phyloP scores from a whole-genome alignment of 2,113 vertebrate species.

The Zingel zingel region DNA sequence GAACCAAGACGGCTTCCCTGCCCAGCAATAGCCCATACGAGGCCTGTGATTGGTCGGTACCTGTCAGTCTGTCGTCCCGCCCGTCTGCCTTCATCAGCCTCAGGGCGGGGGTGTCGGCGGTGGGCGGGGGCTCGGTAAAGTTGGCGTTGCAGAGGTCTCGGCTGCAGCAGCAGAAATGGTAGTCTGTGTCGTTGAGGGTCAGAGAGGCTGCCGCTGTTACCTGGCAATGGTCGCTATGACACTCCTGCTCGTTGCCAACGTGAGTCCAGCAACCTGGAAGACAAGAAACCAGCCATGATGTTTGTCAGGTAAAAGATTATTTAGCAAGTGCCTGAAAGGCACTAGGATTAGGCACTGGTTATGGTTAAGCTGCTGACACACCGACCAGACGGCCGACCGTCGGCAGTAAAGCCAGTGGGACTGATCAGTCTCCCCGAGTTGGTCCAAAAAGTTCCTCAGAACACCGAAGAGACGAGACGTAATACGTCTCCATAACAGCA shows the following conservation, averaged over 20 bases:
- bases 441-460: too few species aligned
- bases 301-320: too few species aligned
- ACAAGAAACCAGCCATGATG: background rate
- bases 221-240: constrained; percentile 90
- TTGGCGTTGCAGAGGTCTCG: constrained; percentile 93
- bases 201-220: constrained; percentile 87
- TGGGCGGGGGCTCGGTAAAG: constrained; percentile 86
- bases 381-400: too few species aligned
- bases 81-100: constrained; percentile 5
- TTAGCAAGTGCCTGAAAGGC: too few species aligned
- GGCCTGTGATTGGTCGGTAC: constrained; percentile 8
- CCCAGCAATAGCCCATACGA: background rate
- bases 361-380: too few species aligned
- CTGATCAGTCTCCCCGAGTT: too few species aligned
- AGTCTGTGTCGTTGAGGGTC: constrained; percentile 88
- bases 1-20: too few species aligned
- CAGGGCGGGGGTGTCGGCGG: constrained; percentile 21
- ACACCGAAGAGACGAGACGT: too few species aligned
- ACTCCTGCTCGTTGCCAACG: constrained; percentile 88
- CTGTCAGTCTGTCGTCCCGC: constrained; percentile 8
- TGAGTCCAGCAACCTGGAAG: constrained; percentile 92
- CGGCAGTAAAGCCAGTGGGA: too few species aligned
- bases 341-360: too few species aligned
- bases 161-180: constrained; percentile 95
- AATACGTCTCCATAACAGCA: too few species aligned